Percentiles rank a stretch among this genome's conserved stretches.
Evolutionary conservation across 2,797 vertebrate species (phyloP).

Genomic region (Platyrinchus mystaceus): DNA sequence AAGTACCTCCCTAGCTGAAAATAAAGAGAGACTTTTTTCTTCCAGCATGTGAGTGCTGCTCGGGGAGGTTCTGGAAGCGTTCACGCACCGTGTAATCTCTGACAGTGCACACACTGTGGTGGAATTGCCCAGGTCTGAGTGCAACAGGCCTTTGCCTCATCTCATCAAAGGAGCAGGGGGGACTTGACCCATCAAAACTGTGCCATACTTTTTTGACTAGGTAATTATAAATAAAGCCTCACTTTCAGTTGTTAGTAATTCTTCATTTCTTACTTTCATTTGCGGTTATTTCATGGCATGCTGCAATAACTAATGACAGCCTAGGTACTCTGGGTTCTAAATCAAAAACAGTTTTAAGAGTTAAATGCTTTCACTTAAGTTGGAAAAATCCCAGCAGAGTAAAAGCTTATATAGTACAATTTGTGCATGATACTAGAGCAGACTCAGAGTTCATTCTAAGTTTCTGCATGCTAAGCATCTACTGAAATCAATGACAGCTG

Average conservation of each 20-base stretch:
- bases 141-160: not conserved
- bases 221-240: conserved; percentile 16
- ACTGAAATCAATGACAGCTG: conserved; percentile 38
- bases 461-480: conserved; percentile 6
- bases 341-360: not conserved
- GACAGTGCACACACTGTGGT: not conserved
- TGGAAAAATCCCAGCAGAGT: not conserved
- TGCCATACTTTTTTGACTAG: not conserved
- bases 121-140: not conserved
- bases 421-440: not conserved
- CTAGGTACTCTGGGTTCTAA: not conserved
- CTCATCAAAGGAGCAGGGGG: not conserved
- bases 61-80: conserved; percentile 11
- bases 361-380: conserved; percentile 14
- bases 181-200: not conserved
- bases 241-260: not conserved
- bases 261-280: conserved; percentile 10
- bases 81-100: not conserved
- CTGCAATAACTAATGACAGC: not conserved
- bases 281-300: not conserved
- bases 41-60: not conserved
- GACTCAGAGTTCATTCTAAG: not conserved
- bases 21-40: not conserved
- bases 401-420: not conserved
- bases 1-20: not conserved